Conservation (phyloP, 2,113 vertebrate species). For the Pagrus major region DNA sequence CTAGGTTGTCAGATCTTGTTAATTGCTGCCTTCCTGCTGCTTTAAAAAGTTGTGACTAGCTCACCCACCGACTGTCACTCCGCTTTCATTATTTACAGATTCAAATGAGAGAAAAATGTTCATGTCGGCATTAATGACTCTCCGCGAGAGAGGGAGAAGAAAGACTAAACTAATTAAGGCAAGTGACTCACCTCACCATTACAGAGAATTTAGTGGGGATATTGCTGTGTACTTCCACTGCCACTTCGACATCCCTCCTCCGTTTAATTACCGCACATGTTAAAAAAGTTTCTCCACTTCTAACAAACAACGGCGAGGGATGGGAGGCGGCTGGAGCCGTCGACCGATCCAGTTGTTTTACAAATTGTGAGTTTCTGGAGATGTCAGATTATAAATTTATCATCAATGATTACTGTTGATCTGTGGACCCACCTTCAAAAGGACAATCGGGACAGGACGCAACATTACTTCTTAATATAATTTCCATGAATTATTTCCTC, state of each 20-base stretch:
- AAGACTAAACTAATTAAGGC: conserved; percentile 76
- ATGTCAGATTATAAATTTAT: no score
- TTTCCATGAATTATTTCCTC: background rate
- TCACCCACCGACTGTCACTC: conserved; percentile 71
- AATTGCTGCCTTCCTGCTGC: conserved; percentile 78
- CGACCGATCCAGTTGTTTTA: background rate
- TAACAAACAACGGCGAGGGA: conserved; percentile 40
- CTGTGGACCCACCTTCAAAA: background rate
- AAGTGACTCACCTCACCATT: conserved; percentile 67
- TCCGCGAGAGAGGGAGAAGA: conserved; percentile 48
- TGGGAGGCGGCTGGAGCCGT: background rate
- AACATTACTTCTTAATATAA: background rate
- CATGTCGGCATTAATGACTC: conserved; percentile 80
- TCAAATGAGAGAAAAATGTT: conserved; percentile 82
- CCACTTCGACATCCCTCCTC: background rate
- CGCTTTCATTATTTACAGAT: conserved; percentile 80
- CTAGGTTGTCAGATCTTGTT: conserved; percentile 75
- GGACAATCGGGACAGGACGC: no score
- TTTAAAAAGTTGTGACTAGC: conserved; percentile 75
- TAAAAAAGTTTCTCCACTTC: conserved; percentile 45
- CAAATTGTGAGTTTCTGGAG: background rate
- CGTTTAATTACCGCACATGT: conserved; percentile 58
- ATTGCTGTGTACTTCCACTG: conserved; percentile 31
- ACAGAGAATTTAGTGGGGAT: conserved; percentile 59
- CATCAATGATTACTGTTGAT: background rate